Conservation (phyloP, 1,140 invertebrate species). For the Conopomorpha cramerella region DNA sequence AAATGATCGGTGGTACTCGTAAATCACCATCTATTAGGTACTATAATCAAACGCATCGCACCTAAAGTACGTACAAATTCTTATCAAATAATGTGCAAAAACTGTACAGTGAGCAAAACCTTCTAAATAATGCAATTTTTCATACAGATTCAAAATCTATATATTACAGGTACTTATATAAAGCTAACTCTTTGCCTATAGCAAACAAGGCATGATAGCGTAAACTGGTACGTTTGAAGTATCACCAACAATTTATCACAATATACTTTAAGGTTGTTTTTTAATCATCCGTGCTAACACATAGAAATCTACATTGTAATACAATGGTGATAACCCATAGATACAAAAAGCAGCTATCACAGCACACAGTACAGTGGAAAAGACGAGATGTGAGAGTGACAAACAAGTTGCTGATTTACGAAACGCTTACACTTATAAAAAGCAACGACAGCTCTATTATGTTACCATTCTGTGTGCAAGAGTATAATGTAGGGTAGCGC, state of each 20-base stretch:
- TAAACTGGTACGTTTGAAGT: background rate
- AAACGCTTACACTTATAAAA: conserved; percentile 56
- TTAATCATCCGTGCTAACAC: conserved; percentile 37
- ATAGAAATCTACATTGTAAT: conserved; percentile 41
- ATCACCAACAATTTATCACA: background rate
- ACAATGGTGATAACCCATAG: conserved; percentile 55
- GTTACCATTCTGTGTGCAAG: conserved; percentile 52
- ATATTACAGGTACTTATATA: background rate
- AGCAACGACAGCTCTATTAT: conserved; percentile 61
- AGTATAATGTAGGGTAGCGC: conserved; percentile 14
- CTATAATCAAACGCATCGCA: conserved; percentile 5
- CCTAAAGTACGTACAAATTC: too few species aligned
- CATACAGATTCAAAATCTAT: conserved; percentile 21
- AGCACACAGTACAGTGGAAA: conserved; percentile 59
- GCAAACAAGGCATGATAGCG: background rate
- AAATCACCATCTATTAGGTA: conserved; percentile 1
- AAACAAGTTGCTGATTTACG: conserved; percentile 54
- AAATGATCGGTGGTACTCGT: too few species aligned
- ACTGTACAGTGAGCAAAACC: conserved; percentile 47
- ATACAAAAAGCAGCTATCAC: conserved; percentile 61
- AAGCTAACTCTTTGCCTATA: background rate
- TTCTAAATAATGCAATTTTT: too few species aligned
- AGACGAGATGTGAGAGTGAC: conserved; percentile 56
- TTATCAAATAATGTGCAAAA: conserved; percentile 30
- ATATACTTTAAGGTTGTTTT: conserved; percentile 11